Evolutionary conservation across 2,797 vertebrate genomes (phyloP), one percentile per base, ranked within the genome.

Genomic region (Thunnus albacares): DNA sequence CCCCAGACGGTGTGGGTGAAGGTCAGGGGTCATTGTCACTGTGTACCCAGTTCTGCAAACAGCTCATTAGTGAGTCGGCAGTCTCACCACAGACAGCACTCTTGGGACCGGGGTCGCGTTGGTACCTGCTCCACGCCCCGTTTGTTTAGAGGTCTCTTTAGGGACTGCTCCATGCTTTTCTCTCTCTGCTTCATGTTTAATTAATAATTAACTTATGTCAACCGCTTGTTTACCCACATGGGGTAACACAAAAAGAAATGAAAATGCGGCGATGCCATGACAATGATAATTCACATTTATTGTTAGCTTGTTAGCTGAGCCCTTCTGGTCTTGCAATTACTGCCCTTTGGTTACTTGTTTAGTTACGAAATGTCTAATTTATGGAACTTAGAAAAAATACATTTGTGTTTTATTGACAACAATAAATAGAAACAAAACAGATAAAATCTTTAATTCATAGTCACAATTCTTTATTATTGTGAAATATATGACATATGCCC

Each of bases 121-220:
- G 85, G 80, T 90, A 94, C 93, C 91, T 94, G 93, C 89, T 90
- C 92, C 90, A 75, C 81, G 67, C 86, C 91, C 93, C 74, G 87
- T 94, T 95, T 95, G 93, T 94, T 95, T 94, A 92, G 90, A 72
- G 82, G 80, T 71, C 91, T 94, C 93, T 95, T 92, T 58, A 81
- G 92, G 92, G 94, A 94, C 82, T 26, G 22, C 69, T 85, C 79
- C 73, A 20, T 75, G 84, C 86, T 80, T 79, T 79, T 59, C 79
- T 85, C 81, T 85, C 71, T 70, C 87, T 87, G 84, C 87, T 93
- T 94, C 91, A 91, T 95, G 92, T 94, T 95, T 95, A 95, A 95
- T 96, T 95, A 95, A 96, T 95, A 96, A 94, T 95, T 95, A 95
- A 94, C 93, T 95, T 73, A 26, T 94, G 93, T 94, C 90, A 91